These are phyloP conservation scores for Stenoptilia bipunctidactyla DNA, from an alignment of 2,888 invertebrate genomes.

Conservation along the genomic window DNA sequence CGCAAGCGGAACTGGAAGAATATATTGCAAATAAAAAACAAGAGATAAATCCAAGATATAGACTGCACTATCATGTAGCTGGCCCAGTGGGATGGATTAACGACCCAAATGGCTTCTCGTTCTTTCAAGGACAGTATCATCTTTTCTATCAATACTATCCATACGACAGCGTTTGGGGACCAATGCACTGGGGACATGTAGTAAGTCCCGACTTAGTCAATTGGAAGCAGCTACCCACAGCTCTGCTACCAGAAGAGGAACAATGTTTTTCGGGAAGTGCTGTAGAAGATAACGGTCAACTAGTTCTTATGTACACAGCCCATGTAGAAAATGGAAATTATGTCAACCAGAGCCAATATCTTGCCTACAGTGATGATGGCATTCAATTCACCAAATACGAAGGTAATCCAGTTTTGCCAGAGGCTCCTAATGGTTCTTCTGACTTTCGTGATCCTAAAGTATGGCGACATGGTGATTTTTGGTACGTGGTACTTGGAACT, in stretches of 20 bases:
- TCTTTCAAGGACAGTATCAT: conserved; percentile 60
- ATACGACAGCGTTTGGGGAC: conserved; percentile 48
- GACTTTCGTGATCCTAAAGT: conserved; percentile 66
- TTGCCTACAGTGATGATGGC: conserved; percentile 51
- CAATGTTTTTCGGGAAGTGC: conserved; percentile 63
- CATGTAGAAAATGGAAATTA: conserved; percentile 26
- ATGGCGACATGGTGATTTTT: conserved; percentile 47
- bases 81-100: conserved; percentile 69
- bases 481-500: conserved; percentile 55
- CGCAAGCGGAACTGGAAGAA: conserved; percentile 25
- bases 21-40: conserved; percentile 38
- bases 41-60: conserved; percentile 42
- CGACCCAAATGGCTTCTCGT: conserved; percentile 70
- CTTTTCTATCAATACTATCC: conserved; percentile 69
- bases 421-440: conserved; percentile 38
- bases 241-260: conserved; percentile 53
- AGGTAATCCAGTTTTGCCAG: conserved; percentile 47
- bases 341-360: conserved; percentile 44
- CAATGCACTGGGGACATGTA: conserved; percentile 70
- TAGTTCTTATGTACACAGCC: conserved; percentile 52
- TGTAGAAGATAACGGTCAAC: conserved; percentile 36
- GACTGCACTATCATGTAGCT: conserved; percentile 45
- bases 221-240: conserved; percentile 61
- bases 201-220: conserved; percentile 53
- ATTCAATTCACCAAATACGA: conserved; percentile 45